Conservation (phyloP, 92 coral and sea anemone species). For the Epizoanthus illoricatus region DNA sequence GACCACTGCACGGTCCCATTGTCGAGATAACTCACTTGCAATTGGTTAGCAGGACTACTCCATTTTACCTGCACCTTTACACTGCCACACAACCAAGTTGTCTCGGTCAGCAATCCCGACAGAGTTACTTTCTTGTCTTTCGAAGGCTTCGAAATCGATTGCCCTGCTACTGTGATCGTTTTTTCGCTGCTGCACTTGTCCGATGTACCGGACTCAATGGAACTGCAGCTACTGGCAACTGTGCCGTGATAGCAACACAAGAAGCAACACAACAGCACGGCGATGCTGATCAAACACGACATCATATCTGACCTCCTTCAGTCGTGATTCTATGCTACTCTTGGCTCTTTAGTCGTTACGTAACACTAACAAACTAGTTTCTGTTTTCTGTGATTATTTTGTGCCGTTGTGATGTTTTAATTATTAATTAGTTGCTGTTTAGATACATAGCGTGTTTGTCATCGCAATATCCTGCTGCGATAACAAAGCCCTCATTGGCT, state of each 20-base stretch:
- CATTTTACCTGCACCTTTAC: conserved; percentile 24
- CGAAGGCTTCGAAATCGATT: conserved; percentile 2
- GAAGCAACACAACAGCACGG: background rate
- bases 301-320: background rate
- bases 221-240: background rate
- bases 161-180: conserved; percentile 1
- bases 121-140: conserved; percentile 12
- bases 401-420: too few relatives aligned
- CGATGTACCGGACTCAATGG: background rate
- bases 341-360: too few relatives aligned
- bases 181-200: conserved; percentile 17
- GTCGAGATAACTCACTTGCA: conserved; percentile 10
- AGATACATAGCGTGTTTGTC: too few relatives aligned
- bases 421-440: too few relatives aligned
- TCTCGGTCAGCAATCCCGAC: background rate
- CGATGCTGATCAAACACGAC: background rate
- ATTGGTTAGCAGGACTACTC: conserved; percentile 33
- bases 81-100: conserved; percentile 22
- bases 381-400: too few relatives aligned
- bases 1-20: conserved; percentile 23
- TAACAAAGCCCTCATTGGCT: too few relatives aligned
- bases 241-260: background rate
- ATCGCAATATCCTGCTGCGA: too few relatives aligned
- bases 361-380: too few relatives aligned
- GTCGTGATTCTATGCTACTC: too few relatives aligned